phyloP scores from a whole-genome alignment of 2,113 vertebrate species.

The Pithys albifrons region DNA sequence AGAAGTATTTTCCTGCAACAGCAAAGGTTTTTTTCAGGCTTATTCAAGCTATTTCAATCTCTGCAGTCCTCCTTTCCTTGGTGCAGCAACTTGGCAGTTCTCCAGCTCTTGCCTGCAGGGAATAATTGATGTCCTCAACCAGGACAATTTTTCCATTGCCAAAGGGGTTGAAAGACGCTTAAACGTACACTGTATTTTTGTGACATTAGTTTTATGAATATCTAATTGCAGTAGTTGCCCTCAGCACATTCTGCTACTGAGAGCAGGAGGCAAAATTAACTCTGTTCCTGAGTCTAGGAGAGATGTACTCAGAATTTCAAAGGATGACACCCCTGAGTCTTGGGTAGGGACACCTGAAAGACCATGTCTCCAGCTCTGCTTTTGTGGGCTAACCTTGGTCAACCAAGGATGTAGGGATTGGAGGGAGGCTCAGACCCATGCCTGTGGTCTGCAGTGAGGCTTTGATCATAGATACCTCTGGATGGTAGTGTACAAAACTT shows the following conservation, averaged over 20 bases:
- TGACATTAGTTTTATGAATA: background rate
- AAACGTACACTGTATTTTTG: background rate
- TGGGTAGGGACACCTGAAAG: background rate
- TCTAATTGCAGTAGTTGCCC: background rate
- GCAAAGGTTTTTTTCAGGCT: background rate
- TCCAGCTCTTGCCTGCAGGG: background rate
- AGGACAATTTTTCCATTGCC: background rate
- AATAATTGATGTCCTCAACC: background rate
- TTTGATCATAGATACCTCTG: background rate
- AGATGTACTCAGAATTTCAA: background rate
- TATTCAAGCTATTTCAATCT: background rate
- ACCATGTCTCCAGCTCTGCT: background rate
- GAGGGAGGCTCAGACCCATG: background rate
- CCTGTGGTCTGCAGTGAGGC: background rate
- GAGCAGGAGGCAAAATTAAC: background rate
- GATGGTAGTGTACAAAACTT: background rate
- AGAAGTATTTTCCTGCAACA: background rate
- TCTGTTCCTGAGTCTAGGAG: background rate
- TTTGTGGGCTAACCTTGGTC: background rate
- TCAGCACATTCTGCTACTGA: background rate
- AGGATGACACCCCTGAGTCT: background rate
- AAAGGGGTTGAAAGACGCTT: background rate
- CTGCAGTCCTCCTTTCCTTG: background rate
- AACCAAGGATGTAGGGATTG: background rate
- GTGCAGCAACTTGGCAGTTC: background rate